Base-by-base conservation (phyloP, 2,797 vertebrate genomes). In the Sarcoramphus papa region DNA sequence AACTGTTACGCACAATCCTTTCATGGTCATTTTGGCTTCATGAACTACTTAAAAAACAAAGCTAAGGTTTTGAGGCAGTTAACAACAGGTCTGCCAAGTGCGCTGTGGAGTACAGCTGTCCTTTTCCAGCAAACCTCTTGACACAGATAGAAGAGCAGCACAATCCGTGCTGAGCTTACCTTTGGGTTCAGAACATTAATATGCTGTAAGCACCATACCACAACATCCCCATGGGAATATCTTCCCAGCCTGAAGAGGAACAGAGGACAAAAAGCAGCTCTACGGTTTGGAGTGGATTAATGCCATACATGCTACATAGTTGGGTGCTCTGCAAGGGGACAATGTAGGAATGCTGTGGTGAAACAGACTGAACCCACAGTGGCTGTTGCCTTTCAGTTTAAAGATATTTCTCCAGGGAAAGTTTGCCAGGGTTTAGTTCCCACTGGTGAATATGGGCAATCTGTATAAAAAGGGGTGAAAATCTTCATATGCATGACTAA, bases 281-380 rank as follows among this genome's bases (percentile, higher is more conserved):
- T 28, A 25, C 9, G 6, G 2, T 57, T 53, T 37, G n/a, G 25
- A 53, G 23, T 5, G 20, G 15, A 6, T 64, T 70, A 25, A 25
- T 72, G 45, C 5, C 31, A 37, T 3, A 12, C 15, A 2, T 0
- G 1, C 10, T 7, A 18, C 27, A 5, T 8, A 16, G 22, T 17
- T 2, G 0, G 5, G 24, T 3, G 3, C 3, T 82, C 45, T 73
- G 30, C 35, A 72, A 60, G 21, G 22, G 19, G 2, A 30, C 5
- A 40, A 6, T 0, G 1, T 12, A 51, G 24, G 50, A 54, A 76
- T 5, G 15, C 20, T 16, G 14, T 50, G 48, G 27, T 41, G 76
- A 84, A 84, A 40, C 6, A 62, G 6, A 33, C 4, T 45, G 41
- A 88, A 16, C 37, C 6, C 33, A 14, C 7, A 23, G 43, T 1